Percentiles rank a stretch among this genome's conserved stretches.
Conservation (phyloP, 2,113 vertebrate species). For the Hemiscyllium ocellatum region DNA sequence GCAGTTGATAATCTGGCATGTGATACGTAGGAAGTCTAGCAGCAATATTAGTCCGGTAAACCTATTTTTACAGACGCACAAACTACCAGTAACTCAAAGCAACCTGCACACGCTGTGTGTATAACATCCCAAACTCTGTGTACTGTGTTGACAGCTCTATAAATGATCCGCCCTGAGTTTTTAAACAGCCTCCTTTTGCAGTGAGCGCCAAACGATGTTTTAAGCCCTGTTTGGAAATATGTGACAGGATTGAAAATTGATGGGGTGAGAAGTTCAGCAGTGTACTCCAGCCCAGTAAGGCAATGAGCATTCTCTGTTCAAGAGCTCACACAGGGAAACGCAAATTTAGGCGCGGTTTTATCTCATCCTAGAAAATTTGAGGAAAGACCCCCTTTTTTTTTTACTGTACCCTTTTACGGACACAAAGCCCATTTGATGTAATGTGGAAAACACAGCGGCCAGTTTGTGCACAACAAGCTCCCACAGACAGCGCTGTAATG, state of each 20-base stretch:
- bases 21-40: neutral
- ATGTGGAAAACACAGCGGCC: neutral
- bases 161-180: neutral
- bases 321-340: neutral
- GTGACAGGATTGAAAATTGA: neutral
- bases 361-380: neutral
- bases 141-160: neutral
- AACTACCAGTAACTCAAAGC: neutral
- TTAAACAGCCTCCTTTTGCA: neutral
- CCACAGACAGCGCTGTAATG: neutral
- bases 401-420: neutral
- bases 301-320: neutral
- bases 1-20: neutral
- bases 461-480: neutral
- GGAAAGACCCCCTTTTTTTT: neutral
- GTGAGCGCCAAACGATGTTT: neutral
- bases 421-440: neutral
- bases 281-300: neutral
- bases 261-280: neutral
- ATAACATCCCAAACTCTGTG: neutral
- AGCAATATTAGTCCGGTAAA: too few relatives aligned
- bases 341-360: neutral
- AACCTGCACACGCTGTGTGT: neutral
- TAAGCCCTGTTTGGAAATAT: neutral
- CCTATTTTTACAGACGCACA: neutral